phyloP scores from a whole-genome alignment of 1,140 invertebrate genomes.

The Pogonognathellus flavescens region DNA sequence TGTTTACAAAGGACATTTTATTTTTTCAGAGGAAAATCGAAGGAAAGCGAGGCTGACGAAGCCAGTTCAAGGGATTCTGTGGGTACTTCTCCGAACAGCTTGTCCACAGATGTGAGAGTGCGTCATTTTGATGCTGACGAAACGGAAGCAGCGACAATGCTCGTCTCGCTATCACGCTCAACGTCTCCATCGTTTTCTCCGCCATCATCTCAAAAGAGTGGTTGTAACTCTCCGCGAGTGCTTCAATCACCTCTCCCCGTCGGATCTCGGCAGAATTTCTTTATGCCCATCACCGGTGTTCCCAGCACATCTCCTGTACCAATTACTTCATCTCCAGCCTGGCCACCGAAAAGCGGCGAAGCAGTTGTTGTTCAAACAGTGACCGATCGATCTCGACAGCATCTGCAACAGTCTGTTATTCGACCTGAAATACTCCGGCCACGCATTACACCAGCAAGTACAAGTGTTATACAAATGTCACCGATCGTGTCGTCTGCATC shows the following conservation, averaged over 20 bases:
- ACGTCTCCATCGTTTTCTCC: slow-evolving; percentile 89
- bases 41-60: slow-evolving; percentile 84
- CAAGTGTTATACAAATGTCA: slow-evolving; percentile 86
- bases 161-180: slow-evolving; percentile 92
- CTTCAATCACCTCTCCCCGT: slow-evolving; percentile 78
- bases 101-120: slow-evolving; percentile 77
- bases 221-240: slow-evolving; percentile 74
- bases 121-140: slow-evolving; percentile 91
- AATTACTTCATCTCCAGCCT: slow-evolving; percentile 68
- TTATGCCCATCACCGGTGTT: slow-evolving; percentile 82
- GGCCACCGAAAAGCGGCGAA: slow-evolving; percentile 56
- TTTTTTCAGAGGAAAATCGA: slow-evolving; percentile 64
- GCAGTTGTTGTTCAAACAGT: slow-evolving; percentile 53
- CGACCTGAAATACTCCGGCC: slow-evolving; percentile 67
- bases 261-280: slow-evolving; percentile 81
- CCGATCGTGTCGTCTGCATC: slow-evolving; percentile 71
- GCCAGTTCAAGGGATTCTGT: slow-evolving; percentile 83
- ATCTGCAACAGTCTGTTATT: slow-evolving; percentile 67
- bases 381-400: slow-evolving; percentile 33
- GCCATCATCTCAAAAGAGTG: slow-evolving; percentile 74
- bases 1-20: background rate
- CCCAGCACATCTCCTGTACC: slow-evolving; percentile 69
- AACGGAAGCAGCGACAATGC: slow-evolving; percentile 96
- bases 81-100: slow-evolving; percentile 78
- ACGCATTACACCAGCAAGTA: slow-evolving; percentile 72